These are phyloP conservation scores for Astyanax mexicanus DNA, from an alignment of 2,797 vertebrate species.

Conservation along the genomic window DNA sequence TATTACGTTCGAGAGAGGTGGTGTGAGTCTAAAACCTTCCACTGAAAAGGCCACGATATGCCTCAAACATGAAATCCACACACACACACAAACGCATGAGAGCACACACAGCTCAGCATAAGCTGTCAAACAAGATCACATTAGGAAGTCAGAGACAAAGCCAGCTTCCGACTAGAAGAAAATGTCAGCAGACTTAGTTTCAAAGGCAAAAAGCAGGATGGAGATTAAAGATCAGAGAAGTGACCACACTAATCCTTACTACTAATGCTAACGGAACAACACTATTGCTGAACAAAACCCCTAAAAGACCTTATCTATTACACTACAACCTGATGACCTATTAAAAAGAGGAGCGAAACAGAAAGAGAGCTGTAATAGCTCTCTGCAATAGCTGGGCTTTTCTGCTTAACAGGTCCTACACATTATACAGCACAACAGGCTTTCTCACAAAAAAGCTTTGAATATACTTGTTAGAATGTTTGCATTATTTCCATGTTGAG, in stretches of 20 bases:
- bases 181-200: constrained; percentile 36
- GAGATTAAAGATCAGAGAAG: background rate
- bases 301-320: constrained; percentile 15
- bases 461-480: too few relatives aligned
- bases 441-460: too few relatives aligned
- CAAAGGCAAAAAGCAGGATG: background rate
- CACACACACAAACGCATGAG: constrained; percentile 22
- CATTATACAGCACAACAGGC: too few relatives aligned
- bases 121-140: constrained; percentile 32
- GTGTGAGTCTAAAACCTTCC: constrained; percentile 34
- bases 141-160: constrained; percentile 12
- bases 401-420: background rate
- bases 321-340: background rate
- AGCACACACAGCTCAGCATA: background rate
- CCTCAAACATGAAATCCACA: background rate
- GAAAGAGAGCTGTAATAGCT: too few relatives aligned
- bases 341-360: background rate
- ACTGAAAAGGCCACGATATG: constrained; percentile 55
- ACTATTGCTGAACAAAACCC: background rate
- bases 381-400: background rate
- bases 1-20: background rate
- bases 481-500: too few relatives aligned
- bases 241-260: constrained; percentile 8
- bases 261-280: background rate
- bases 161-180: constrained; percentile 21